Evolutionary conservation across 2,113 vertebrate genomes (phyloP), one percentile per base, ranked within the genome.

Genomic region (Suncus etruscus): DNA sequence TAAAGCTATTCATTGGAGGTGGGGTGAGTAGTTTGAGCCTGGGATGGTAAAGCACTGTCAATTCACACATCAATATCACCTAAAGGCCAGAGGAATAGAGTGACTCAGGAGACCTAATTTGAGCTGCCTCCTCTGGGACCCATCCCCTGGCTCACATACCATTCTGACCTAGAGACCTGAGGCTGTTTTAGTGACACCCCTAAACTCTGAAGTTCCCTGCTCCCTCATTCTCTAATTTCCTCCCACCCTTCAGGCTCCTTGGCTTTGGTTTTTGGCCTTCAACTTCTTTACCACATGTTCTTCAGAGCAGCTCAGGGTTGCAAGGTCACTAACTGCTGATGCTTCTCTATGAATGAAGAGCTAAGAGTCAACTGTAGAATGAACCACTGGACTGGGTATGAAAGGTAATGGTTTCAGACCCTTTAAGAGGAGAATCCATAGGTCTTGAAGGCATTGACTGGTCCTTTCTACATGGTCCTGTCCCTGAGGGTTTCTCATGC

Each of bases 331-430:
- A 39, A 66, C 54, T 29, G 22, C 73, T 87, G 25, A 63, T 16
- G 39, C 11, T 3, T 76, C 74, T 75, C 61, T 75, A n/a, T 27
- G 58, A 89, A 70, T 2, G 11, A 72, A 45, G 79, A 12, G 29
- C 32, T 27, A 32, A 86, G 87, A 65, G 45, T 18, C 29, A 87
- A 78, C 81, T 87, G 86, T 74, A 47, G n/a, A 39, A 68, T 39
- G 27, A 51, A 80, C 80, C 29, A n/a, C 22, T 29, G 54, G 45
- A 2, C 3, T 27, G 39, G 50, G 22, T 11, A 4, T 48, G 29
- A 75, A n/a, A 61, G 45, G 31, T 39, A 39, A 39, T 73, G 74
- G 70, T 9, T 18, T 66, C 25, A 24, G 81, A 50, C 25, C 31
- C 27, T 11, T 0, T 0, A 16, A 18, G 10, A 69, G 61, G 24